phyloP scores from a whole-genome alignment of 2,797 vertebrate genomes.

The Furcifer pardalis region DNA sequence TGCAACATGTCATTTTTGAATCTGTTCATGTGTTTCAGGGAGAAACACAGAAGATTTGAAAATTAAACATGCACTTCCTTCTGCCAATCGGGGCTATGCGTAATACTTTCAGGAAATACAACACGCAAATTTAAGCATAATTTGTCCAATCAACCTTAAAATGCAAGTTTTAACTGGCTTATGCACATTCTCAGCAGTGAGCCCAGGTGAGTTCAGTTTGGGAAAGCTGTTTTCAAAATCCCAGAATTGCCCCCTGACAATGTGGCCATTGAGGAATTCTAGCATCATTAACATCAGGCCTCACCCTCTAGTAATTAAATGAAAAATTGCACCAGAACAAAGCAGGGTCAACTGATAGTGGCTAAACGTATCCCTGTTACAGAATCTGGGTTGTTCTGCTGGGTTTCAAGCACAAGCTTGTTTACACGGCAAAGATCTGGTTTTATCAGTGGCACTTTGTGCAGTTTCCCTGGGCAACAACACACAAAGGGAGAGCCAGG shows the following conservation, averaged over 20 bases:
- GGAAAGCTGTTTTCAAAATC: no score
- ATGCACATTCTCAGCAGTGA: not conserved
- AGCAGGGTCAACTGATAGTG: not conserved
- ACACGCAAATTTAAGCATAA: not conserved
- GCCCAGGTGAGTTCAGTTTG: not conserved
- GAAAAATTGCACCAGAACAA: not conserved
- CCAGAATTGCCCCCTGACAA: no score
- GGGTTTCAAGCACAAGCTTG: not conserved
- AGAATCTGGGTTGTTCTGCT: not conserved
- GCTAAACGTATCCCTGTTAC: not conserved
- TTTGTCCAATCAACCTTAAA: not conserved
- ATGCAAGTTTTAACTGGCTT: not conserved
- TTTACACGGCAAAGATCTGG: not conserved
- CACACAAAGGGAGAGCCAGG: not conserved
- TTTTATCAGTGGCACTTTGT: not conserved
- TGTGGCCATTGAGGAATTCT: no score
- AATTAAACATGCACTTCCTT: not conserved
- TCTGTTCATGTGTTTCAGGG: not conserved
- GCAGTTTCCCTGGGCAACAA: not conserved
- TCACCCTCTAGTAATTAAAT: not conserved
- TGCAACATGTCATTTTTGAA: not conserved
- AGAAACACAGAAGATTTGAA: not conserved
- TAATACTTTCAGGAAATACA: not conserved
- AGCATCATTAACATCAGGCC: no score
- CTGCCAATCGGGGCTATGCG: not conserved